Conservation (phyloP, 1,140 invertebrate genomes). For the Thrips palmi region DNA sequence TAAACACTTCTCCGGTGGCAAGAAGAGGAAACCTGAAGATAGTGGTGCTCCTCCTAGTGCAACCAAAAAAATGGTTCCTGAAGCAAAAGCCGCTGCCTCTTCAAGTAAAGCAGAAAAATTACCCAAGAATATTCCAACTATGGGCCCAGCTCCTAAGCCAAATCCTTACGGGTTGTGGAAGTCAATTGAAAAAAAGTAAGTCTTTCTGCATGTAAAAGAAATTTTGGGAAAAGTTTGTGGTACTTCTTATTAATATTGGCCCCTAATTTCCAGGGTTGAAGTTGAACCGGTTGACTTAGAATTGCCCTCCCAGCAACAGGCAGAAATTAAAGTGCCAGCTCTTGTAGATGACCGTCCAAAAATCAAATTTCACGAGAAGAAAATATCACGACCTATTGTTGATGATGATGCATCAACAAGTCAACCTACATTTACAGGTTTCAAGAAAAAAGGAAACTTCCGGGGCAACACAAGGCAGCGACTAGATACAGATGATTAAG, state of each 20-base stretch:
- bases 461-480: constrained; percentile 36
- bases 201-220: constrained; percentile 9
- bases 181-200: constrained; percentile 32
- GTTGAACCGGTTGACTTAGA: constrained; percentile 32
- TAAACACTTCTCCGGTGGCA: constrained; percentile 5
- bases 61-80: neutral
- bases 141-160: constrained; percentile 22
- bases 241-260: neutral
- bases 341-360: constrained; percentile 23
- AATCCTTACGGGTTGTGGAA: constrained; percentile 46
- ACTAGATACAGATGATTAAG: constrained; percentile 34
- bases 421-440: constrained; percentile 22
- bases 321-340: constrained; percentile 19
- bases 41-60: neutral
- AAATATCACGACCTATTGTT: constrained; percentile 27
- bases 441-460: constrained; percentile 36
- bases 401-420: constrained; percentile 25
- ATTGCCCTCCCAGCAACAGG: constrained; percentile 28
- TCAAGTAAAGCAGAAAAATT: too few species aligned
- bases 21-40: too few species aligned
- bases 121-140: constrained; percentile 17
- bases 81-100: constrained; percentile 28
- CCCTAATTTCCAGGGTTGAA: neutral
- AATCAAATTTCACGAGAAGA: constrained; percentile 45
- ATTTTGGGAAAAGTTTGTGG: constrained; percentile 1